Evolutionary conservation across 2,113 vertebrate genomes (phyloP), one percentile per base, ranked within the genome.

Genomic region (Hemicordylus capensis): DNA sequence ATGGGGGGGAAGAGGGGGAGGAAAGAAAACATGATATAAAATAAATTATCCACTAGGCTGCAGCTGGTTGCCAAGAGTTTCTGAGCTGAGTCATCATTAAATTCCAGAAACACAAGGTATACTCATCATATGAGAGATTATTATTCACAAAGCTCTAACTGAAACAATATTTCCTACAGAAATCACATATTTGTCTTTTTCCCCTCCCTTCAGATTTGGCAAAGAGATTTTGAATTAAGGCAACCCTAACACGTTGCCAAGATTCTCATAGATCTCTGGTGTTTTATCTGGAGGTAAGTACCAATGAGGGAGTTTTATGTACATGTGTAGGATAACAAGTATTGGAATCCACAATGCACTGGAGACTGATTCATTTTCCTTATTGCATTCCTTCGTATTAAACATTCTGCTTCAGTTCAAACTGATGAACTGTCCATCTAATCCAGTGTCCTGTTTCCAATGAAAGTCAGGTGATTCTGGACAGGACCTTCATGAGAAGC

Each of bases 1-100:
- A n/a, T n/a, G n/a, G n/a, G n/a, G n/a, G n/a, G n/a, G 34, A n/a
- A 6, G 1, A 19, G 1, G 6, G 6, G 1, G 24, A 54, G 22
- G 26, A 19, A n/a, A 37, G 15, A 58, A 9, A 74, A 37, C 26
- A 48, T 73, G 22, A 37, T 76, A 37, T 76, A 14, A n/a, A 31
- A 17, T 3, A 82, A 31, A 58, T 82, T 72, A 22, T 59, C 80
- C 39, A 34, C 39, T 15, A 48, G 28, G 28, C 39, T 73, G 39
- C 37, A 61, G 8, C 24, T 44, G 28, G 22, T 20, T 61, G 67
- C 69, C 81, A 73, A 74, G 42, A 74, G 10, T 48, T 58, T 83
- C 28, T 24, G 46, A 46, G 6, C 3, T 26, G 39, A 83, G 28
- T 59, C 54, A 74, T 48, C 24, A 61, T 61, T 54, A 83, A 19